A percentile compares a stretch with the other conserved stretches of the same genome.
These are phyloP conservation scores for Crossaster papposus DNA, from an alignment of 53 echinoderm and acorn worm species.

Conservation along the genomic window DNA sequence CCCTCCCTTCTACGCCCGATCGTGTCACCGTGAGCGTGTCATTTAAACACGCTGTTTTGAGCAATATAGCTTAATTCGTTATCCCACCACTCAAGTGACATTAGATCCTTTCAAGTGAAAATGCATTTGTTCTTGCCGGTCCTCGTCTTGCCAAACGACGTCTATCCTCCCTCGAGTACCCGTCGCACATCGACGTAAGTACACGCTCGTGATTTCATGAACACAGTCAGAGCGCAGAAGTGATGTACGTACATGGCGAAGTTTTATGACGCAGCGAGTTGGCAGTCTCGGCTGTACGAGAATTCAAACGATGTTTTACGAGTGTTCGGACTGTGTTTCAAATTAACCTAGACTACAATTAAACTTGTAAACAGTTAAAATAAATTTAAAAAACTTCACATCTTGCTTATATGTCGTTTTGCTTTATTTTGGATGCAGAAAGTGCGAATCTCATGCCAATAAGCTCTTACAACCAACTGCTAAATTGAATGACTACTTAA, in stretches of 20 bases:
- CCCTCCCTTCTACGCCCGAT: not conserved
- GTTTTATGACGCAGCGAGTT: no score
- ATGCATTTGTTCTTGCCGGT: not conserved
- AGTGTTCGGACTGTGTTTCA: no score
- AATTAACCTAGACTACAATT: no score
- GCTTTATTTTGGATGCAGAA: no score
- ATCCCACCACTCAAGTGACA: not conserved
- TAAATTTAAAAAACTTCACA: no score
- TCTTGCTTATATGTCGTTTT: no score
- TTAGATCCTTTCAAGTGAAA: not conserved
- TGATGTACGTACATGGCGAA: not conserved
- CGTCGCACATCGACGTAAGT: not conserved
- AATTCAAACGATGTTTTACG: no score
- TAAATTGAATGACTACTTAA: no score
- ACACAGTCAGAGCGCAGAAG: not conserved
- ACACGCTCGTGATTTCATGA: not conserved
- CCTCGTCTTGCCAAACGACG: not conserved
- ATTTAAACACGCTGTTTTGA: not conserved
- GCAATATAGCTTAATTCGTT: not conserved
- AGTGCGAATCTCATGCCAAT: no score
- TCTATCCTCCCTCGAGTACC: not conserved
- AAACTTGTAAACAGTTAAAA: no score
- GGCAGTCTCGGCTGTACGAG: no score
- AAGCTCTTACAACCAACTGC: no score
- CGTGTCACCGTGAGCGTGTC: not conserved